Conservation (phyloP, 2,888 invertebrate species). For the Macrosoma leucophasiata region DNA sequence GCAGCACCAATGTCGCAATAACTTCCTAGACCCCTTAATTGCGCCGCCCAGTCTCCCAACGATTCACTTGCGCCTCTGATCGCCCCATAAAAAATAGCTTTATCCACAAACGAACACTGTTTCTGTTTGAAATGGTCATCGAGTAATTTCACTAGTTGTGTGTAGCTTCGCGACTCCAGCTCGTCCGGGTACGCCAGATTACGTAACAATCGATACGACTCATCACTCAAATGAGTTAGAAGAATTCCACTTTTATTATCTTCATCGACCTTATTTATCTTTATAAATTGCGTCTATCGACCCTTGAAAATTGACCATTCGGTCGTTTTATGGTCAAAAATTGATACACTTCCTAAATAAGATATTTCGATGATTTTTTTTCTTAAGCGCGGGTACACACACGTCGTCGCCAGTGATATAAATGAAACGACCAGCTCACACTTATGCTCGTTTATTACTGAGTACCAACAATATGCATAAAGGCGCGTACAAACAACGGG, state of each 20-base stretch:
- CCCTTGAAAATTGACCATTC: conserved; percentile 8
- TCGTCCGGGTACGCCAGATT: conserved; percentile 20
- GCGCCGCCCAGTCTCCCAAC: conserved; percentile 16
- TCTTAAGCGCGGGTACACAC: background rate
- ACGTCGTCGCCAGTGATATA: background rate
- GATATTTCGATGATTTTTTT: background rate
- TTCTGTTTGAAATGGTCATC: conserved; percentile 15
- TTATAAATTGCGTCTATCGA: conserved; percentile 4
- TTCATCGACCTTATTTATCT: conserved; percentile 1
- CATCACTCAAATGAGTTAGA: conserved; percentile 13
- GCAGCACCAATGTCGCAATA: conserved; percentile 22
- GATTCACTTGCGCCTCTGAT: conserved; percentile 13
- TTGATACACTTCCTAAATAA: conserved; percentile 4
- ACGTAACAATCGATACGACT: conserved; percentile 14
- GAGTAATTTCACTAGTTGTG: conserved; percentile 16
- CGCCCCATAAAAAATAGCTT: conserved; percentile 14
- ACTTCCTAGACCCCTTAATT: conserved; percentile 13
- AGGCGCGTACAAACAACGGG: background rate
- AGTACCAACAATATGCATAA: background rate
- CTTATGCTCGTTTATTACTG: background rate
- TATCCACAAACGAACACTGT: conserved; percentile 11
- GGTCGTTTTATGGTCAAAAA: conserved; percentile 8
- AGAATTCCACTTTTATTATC: conserved; percentile 6
- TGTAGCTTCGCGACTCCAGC: conserved; percentile 10
- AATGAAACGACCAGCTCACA: too few relatives aligned